A percentile compares a stretch with the other conserved stretches of the same genome.
Evolutionary conservation across 2,797 vertebrate genomes (phyloP).

Genomic region (Mastacembelus armatus): DNA sequence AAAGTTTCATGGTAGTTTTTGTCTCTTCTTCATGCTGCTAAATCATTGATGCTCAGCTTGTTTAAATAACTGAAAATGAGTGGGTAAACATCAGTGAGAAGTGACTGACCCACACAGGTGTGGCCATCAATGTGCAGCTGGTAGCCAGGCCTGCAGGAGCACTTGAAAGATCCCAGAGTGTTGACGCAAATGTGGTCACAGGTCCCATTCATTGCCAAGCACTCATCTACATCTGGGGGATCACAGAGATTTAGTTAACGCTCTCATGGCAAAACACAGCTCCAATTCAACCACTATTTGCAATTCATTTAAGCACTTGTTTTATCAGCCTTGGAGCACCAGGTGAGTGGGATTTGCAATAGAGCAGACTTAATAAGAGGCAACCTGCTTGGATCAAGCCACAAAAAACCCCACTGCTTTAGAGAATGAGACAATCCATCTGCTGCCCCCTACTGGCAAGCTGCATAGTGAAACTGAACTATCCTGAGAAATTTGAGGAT

Average conservation of each 20-base stretch:
- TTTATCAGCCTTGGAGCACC: neutral
- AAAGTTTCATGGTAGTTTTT: constrained; percentile 3
- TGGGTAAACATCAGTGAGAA: constrained; percentile 19
- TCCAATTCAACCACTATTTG: neutral
- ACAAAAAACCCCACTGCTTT: neutral
- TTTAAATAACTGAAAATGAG: constrained; percentile 50
- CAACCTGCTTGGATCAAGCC: neutral
- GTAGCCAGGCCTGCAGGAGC: constrained; percentile 82
- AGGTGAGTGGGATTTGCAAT: neutral
- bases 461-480: neutral
- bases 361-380: neutral
- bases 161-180: constrained; percentile 82
- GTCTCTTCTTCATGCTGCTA: neutral
- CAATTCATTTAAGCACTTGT: constrained; percentile 6
- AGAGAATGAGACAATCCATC: neutral
- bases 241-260: constrained; percentile 30
- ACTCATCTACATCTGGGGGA: constrained; percentile 84
- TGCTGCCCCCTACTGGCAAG: neutral
- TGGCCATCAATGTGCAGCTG: constrained; percentile 86
- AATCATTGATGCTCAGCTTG: constrained; percentile 2
- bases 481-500: neutral
- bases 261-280: neutral
- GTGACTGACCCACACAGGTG: constrained; percentile 85
- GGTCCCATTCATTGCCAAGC: constrained; percentile 64
- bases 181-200: constrained; percentile 85